Base-by-base conservation (phyloP, 2,113 vertebrate genomes). In the Theropithecus gelada region DNA sequence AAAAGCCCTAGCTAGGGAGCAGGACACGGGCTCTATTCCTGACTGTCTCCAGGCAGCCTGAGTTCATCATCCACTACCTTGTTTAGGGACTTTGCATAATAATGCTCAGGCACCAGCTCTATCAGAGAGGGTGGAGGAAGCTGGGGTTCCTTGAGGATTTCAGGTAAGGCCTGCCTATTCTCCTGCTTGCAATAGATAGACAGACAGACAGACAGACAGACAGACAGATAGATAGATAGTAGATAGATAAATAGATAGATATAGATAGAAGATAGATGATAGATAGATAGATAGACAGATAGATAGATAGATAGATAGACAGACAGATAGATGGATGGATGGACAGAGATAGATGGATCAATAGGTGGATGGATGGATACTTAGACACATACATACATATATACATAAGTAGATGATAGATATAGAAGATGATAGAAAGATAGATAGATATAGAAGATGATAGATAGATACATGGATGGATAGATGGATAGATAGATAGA, bases 81-180 rank as follows among this genome's bases (percentile, higher is more conserved):
- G 27, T 59, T 40, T 32, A 6, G 55, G 1, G 12, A 43, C 64
- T 66, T 57, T 38, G 84, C 30, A 85, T 25, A 10, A 35, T 20
- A 18, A 30, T 6, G 4, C 27, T 11, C 35, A n/a, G 61, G 30
- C 72, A 22, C 8, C 9, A 38, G 13, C 22, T 59, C 66, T 30
- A 5, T 17, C 8, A 6, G 17, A 8, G 35, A 32, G 20, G 10
- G 5, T 1, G 48, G 9, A 43, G n/a, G 52, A n/a, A 1, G 0
- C 38, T 27, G 72, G 23, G 20, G 18, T 3, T 1, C 0, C 2
- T 1, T 17, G 32, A 52, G 1, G 30, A 0, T 1, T 1, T 17
- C 20, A 45, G 2, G 35, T 3, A 18, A 76, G 16, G 40, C 10
- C 32, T 38, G 5, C 22, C 5, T n/a, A 1, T 55, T 55, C 43